These are phyloP conservation scores for Pheucticus melanocephalus DNA, from an alignment of 2,113 vertebrate genomes.

Conservation along the genomic window DNA sequence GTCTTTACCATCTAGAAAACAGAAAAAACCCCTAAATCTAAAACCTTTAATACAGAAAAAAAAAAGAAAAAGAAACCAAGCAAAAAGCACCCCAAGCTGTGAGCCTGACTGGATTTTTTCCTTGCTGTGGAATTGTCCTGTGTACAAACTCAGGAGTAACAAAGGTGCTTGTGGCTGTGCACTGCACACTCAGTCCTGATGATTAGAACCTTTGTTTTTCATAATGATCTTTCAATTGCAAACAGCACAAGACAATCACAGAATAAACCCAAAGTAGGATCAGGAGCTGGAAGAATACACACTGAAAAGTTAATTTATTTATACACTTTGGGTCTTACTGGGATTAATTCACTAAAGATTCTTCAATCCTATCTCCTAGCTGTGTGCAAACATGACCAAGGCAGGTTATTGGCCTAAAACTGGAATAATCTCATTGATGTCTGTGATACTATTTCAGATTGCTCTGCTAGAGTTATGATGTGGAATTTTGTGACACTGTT, in stretches of 20 bases:
- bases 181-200: background rate
- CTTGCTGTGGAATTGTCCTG: background rate
- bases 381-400: background rate
- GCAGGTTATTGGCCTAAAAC: background rate
- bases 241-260: background rate
- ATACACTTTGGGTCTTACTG: background rate
- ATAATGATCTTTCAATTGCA: constrained; percentile 27
- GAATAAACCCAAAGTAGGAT: background rate
- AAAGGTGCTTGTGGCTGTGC: background rate
- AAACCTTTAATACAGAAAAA: background rate
- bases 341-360: background rate
- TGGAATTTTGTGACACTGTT: background rate
- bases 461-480: background rate
- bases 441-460: background rate
- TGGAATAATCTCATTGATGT: background rate
- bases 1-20: background rate
- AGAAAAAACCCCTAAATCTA: too few relatives aligned
- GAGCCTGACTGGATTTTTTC: background rate
- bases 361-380: background rate
- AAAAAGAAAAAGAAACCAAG: background rate
- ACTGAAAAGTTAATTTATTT: background rate
- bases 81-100: background rate
- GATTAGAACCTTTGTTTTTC: constrained; percentile 70
- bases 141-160: background rate
- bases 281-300: background rate